Evolutionary conservation across 64 coral and sea anemone genomes (phyloP).

Genomic region (Pocillopora verrucosa): DNA sequence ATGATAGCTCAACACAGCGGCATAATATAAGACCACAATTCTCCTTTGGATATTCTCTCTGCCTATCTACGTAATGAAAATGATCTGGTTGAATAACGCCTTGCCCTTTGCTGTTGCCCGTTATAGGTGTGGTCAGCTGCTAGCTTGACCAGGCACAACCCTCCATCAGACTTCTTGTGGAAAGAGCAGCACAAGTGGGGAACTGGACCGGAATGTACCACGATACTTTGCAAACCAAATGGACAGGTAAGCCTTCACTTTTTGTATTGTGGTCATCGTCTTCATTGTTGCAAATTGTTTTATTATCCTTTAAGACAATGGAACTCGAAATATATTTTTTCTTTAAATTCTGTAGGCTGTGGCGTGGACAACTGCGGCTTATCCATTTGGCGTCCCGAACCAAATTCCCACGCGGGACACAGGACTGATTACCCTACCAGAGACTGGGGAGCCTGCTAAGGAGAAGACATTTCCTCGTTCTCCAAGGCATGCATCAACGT

Average conservation of each 20-base stretch:
- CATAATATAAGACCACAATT: background rate
- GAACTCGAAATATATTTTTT: too few relatives aligned
- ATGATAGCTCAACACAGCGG: too few relatives aligned
- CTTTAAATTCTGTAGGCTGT: constrained; percentile 57
- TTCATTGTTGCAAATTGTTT: too few relatives aligned
- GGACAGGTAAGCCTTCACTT: constrained; percentile 61
- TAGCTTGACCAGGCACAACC: constrained; percentile 88
- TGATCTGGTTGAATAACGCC: background rate
- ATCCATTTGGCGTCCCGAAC: constrained; percentile 92
- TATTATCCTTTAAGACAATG: too few relatives aligned
- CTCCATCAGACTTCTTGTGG: constrained; percentile 97
- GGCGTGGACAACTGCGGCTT: constrained; percentile 95
- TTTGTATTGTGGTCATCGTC: background rate
- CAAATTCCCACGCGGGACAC: constrained; percentile 81
- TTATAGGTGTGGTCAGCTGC: constrained; percentile 82
- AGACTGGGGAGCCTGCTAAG: constrained; percentile 44
- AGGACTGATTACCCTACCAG: constrained; percentile 41
- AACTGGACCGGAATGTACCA: constrained; percentile 98
- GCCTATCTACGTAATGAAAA: background rate
- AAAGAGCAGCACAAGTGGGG: constrained; percentile 99
- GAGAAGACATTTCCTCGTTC: constrained; percentile 52
- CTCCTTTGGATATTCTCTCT: background rate
- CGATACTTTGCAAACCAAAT: constrained; percentile 98
- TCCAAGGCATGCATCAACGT: background rate
- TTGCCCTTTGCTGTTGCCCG: background rate